A percentile compares a stretch with the other conserved stretches of the same genome.
Evolutionary conservation across 2,797 vertebrate species (phyloP).

Genomic region (Babyrousa celebensis): DNA sequence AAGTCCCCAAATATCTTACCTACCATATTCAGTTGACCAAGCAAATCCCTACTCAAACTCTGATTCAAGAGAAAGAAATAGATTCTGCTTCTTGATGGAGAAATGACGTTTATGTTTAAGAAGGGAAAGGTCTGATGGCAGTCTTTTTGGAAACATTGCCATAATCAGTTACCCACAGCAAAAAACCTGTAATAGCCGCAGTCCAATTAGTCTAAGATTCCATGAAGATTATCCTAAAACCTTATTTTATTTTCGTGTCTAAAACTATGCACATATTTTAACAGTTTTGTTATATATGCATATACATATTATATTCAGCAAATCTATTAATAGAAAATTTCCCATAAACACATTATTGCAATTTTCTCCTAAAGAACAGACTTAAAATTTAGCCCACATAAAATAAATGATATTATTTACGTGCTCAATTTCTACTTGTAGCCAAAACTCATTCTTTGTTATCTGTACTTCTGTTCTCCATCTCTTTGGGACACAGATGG

Average conservation of each 20-base stretch:
- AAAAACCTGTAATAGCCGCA: slow-evolving; percentile 91
- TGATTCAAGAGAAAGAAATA: background rate
- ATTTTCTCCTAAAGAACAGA: slow-evolving; percentile 97
- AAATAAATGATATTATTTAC: slow-evolving; percentile 92
- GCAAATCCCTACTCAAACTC: background rate
- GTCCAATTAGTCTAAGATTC: slow-evolving; percentile 90
- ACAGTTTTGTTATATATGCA: slow-evolving; percentile 90
- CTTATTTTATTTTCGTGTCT: slow-evolving; percentile 90
- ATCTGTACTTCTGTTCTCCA: slow-evolving; percentile 94
- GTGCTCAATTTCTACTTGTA: slow-evolving; percentile 93
- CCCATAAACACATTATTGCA: slow-evolving; percentile 94
- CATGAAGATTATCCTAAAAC: slow-evolving; percentile 92
- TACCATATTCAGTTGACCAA: background rate
- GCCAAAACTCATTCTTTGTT: slow-evolving; percentile 94
- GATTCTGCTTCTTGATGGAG: background rate
- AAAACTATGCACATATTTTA: slow-evolving; percentile 85
- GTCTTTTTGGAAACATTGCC: background rate
- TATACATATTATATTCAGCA: slow-evolving; percentile 91
- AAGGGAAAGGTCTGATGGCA: background rate
- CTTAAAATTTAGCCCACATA: slow-evolving; percentile 95
- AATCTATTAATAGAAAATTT: slow-evolving; percentile 94
- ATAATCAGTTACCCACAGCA: slow-evolving; percentile 87
- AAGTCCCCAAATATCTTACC: background rate
- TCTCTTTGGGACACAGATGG: slow-evolving; percentile 98
- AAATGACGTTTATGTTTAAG: background rate